Conservation (phyloP, 2,797 vertebrate genomes). For the Mormyrus proboscirostris region DNA sequence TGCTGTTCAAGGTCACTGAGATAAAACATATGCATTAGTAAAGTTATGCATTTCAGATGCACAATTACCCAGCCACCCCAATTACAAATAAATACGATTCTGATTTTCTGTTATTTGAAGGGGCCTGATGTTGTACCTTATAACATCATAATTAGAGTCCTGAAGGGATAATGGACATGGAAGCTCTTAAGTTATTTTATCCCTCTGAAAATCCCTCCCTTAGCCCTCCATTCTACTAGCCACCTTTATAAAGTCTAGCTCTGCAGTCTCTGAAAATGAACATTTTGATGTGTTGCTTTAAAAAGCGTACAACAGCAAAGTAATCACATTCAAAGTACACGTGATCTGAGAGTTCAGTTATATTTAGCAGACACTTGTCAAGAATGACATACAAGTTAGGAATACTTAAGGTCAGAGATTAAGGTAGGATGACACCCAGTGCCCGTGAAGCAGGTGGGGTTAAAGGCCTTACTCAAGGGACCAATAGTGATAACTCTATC, state of each 20-base stretch:
- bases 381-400: not conserved
- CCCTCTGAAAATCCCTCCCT: not conserved
- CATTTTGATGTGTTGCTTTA: not conserved
- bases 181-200: not conserved
- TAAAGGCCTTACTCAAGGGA: not conserved
- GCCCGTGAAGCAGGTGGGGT: not conserved
- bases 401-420: not conserved
- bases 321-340: not conserved
- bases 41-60: not conserved
- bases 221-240: not conserved
- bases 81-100: not conserved
- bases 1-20: conserved; percentile 86
- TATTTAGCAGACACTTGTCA: not conserved
- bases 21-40: conserved; percentile 18
- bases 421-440: not conserved
- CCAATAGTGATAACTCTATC: not conserved
- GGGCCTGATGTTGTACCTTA: not conserved
- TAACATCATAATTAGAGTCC: not conserved
- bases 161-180: not conserved
- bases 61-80: not conserved
- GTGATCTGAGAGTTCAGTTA: not conserved
- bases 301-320: not conserved
- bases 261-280: not conserved
- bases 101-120: not conserved
- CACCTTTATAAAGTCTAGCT: not conserved